Conservation (phyloP, 2,113 vertebrate species). For the Phrynocephalus versicolor region DNA sequence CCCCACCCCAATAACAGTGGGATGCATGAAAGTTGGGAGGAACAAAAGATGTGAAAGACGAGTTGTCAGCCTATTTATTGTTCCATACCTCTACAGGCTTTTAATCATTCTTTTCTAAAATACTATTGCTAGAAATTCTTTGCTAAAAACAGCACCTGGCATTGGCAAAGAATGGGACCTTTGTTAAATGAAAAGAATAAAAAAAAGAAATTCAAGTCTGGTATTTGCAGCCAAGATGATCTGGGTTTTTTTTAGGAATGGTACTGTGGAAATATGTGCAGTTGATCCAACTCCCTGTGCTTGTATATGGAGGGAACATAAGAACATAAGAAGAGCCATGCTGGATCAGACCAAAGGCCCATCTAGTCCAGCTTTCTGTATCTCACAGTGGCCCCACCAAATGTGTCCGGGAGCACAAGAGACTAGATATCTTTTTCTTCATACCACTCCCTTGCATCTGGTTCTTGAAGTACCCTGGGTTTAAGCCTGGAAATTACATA, state of each 20-base stretch:
- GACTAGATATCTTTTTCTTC: too few relatives aligned
- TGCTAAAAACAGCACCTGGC: slow-evolving; percentile 14
- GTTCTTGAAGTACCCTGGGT: too few relatives aligned
- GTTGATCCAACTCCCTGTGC: not conserved
- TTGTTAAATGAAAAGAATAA: slow-evolving; percentile 5
- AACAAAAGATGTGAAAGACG: not conserved
- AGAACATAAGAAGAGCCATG: too few relatives aligned
- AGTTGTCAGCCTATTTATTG: slow-evolving; percentile 37
- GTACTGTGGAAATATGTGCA: not conserved
- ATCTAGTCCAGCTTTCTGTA: too few relatives aligned
- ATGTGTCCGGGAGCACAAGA: too few relatives aligned
- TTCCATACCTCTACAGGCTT: slow-evolving; percentile 27
- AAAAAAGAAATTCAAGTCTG: not conserved
- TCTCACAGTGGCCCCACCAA: too few relatives aligned
- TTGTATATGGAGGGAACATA: not conserved
- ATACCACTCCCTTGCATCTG: too few relatives aligned
- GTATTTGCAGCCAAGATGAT: not conserved
- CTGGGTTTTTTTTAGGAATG: not conserved
- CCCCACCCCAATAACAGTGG: slow-evolving; percentile 6
- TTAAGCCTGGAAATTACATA: too few relatives aligned
- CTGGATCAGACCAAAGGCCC: too few relatives aligned
- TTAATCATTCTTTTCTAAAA: not conserved
- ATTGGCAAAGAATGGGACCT: slow-evolving; percentile 10
- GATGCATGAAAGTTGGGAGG: slow-evolving; percentile 28
- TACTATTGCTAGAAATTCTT: not conserved